Evolutionary conservation across 2,113 vertebrate genomes (phyloP), one percentile per base, ranked within the genome.

Genomic region (Charadrius vociferus): DNA sequence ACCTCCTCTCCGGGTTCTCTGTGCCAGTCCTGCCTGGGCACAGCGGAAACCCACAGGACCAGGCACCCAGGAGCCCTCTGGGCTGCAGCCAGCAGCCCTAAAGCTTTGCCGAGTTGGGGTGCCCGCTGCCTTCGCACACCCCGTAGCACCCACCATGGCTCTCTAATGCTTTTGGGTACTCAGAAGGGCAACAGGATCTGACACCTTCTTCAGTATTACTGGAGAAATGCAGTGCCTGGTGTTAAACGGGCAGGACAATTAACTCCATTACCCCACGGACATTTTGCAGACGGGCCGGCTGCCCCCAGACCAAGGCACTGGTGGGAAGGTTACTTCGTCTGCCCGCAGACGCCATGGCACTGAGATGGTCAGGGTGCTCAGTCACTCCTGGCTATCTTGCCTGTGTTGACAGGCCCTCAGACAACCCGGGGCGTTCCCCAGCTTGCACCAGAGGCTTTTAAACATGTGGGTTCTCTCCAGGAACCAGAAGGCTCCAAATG

Each of bases 231-330:
- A 8, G n/a, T 9, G 30, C 23, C 30, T 49, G 2, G 58, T 6
- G 36, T 24, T 16, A 4, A 39, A 17, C 0, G 2, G 47, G 10
- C 37, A 43, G 24, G 27, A 77, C 15, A 10, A 23, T 5, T 9
- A 34, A 23, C 7, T 9, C 66, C 2, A 1, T 11, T 4, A 30
- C 14, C 68, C 45, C 26, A 2, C 0, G 7, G 61, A 14, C 6
- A 5, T 10, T 34, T 17, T 3, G 14, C 27, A 32, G 56, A 9
- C 0, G 5, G 22, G 47, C 6, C 1, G 2, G 80, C 32, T 63
- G 66, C 7, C 26, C 39, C 34, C 34, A 36, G 12, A 4, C 26
- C 43, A 14, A 6, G 23, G 61, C 27, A 3, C 79, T 11, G 75
- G 26, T 63, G 71, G 34, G 70, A 50, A 29, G 26, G 49, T 24